Evolutionary conservation across 2,888 invertebrate genomes (phyloP).

Genomic region (Eulithis testata): DNA sequence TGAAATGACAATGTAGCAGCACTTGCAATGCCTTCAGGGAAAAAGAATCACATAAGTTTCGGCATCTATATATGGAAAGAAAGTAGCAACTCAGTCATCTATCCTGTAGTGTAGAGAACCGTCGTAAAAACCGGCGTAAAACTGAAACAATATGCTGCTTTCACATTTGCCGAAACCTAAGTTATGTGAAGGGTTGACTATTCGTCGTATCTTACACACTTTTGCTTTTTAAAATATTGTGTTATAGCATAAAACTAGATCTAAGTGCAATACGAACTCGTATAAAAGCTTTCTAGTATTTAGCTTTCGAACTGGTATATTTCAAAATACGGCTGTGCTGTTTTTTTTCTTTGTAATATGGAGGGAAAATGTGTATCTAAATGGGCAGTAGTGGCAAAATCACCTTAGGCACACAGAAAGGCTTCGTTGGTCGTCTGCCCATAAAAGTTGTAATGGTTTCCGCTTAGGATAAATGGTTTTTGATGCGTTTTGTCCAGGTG

Average conservation of each 20-base stretch:
- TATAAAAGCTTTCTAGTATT: no score
- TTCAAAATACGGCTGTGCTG: no score
- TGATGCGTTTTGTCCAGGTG: slow-evolving; percentile 23
- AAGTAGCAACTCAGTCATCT: slow-evolving; percentile 26
- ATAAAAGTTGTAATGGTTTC: slow-evolving; percentile 24
- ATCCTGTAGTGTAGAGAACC: slow-evolving; percentile 26
- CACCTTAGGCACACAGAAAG: background rate
- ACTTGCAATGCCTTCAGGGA: no score
- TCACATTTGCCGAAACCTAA: slow-evolving; percentile 18
- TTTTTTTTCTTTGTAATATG: background rate
- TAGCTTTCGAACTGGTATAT: no score
- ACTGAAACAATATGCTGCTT: slow-evolving; percentile 24
- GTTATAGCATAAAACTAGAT: background rate
- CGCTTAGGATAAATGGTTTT: slow-evolving; percentile 25
- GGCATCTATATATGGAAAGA: background rate
- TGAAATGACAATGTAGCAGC: no score
- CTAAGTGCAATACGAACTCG: background rate
- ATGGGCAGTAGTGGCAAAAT: background rate
- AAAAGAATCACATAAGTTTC: no score
- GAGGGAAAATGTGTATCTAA: background rate
- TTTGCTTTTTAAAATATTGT: slow-evolving; percentile 8
- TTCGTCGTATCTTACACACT: slow-evolving; percentile 8
- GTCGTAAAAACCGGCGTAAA: slow-evolving; percentile 31
- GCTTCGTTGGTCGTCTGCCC: slow-evolving; percentile 19
- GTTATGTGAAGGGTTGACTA: slow-evolving; percentile 12